phyloP scores from a whole-genome alignment of 2,797 vertebrate genomes.

The Sus cebifrons region DNA sequence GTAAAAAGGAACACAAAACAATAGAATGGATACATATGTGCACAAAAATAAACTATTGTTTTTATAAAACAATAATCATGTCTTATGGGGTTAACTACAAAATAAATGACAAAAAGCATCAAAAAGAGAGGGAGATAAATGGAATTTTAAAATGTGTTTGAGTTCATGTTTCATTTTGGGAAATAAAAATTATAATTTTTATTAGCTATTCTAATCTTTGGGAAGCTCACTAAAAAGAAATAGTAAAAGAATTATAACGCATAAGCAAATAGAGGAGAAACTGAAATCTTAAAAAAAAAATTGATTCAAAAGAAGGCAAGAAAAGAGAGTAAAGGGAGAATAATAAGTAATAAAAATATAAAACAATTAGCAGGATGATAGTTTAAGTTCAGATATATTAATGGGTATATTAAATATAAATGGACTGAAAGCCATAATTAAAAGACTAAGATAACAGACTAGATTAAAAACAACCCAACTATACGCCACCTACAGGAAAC shows the following conservation, averaged over 20 bases:
- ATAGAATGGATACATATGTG: background rate
- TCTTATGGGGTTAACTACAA: background rate
- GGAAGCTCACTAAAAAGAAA: background rate
- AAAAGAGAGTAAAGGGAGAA: background rate
- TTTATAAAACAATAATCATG: background rate
- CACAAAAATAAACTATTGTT: background rate
- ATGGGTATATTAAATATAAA: background rate
- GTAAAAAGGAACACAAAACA: background rate
- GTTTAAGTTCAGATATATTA: background rate
- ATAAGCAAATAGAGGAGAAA: background rate
- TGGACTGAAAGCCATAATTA: background rate
- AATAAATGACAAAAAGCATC: background rate
- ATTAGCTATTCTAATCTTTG: background rate
- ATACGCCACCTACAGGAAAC: background rate
- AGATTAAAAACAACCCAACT: background rate
- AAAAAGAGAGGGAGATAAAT: background rate
- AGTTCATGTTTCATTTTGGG: background rate
- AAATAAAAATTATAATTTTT: background rate
- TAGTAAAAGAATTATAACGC: background rate
- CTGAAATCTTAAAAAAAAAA: background rate
- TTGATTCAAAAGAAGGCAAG: background rate
- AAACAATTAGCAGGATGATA: background rate
- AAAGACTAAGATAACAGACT: background rate
- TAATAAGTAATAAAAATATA: background rate
- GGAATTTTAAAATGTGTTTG: background rate